These are phyloP conservation scores for Tenthredo distinguenda DNA, from an alignment of 2,888 invertebrate species.

Conservation along the genomic window DNA sequence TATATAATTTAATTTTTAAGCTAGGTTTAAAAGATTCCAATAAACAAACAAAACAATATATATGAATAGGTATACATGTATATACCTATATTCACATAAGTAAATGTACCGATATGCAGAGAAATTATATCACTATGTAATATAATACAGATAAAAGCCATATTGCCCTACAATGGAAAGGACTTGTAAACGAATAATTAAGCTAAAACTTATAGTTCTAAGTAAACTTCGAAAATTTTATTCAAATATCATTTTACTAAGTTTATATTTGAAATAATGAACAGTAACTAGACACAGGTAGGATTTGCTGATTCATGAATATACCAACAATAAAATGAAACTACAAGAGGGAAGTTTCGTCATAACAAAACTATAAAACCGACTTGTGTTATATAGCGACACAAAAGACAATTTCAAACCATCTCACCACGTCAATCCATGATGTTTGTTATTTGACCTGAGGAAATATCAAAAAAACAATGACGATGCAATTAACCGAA, in stretches of 20 bases:
- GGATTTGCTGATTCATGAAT: background rate
- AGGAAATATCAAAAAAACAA: background rate
- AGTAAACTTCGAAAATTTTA: background rate
- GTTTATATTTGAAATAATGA: background rate
- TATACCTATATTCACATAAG: background rate
- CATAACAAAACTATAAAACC: background rate
- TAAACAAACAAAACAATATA: constrained; percentile 37
- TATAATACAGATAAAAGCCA: constrained; percentile 15
- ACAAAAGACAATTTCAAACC: background rate
- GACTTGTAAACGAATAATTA: constrained; percentile 39
- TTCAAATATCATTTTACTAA: constrained; percentile 11
- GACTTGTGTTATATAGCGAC: background rate
- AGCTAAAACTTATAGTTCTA: background rate
- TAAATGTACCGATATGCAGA: background rate
- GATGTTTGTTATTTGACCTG: background rate
- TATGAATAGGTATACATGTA: constrained; percentile 6
- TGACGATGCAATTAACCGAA: background rate
- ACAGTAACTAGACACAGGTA: background rate
- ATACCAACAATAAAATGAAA: background rate
- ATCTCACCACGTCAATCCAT: background rate
- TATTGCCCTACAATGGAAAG: constrained; percentile 4
- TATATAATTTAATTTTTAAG: constrained; percentile 63
- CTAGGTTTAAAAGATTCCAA: constrained; percentile 55
- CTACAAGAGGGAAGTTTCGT: background rate
- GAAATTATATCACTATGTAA: constrained; percentile 40